Conservation (phyloP, 2,888 invertebrate species). For the Drosophila birchii region DNA sequence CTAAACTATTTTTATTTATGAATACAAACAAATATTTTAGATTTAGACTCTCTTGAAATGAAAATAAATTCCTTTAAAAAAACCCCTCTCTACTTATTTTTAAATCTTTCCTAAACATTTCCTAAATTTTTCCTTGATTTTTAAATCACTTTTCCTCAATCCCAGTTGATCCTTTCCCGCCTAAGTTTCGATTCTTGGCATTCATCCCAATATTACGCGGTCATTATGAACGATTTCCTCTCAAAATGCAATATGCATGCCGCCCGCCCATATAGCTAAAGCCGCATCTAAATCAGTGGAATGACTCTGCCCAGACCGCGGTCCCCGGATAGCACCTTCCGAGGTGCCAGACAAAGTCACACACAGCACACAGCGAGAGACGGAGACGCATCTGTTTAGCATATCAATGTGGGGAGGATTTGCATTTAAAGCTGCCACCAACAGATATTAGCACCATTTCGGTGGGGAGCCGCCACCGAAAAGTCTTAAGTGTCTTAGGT, state of each 20-base stretch:
- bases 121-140: neutral
- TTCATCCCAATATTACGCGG: conserved; percentile 35
- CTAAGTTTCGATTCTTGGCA: conserved; percentile 34
- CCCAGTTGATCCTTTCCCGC: conserved; percentile 5
- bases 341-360: conserved; percentile 52
- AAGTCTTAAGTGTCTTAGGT: conserved; percentile 64
- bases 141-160: conserved; percentile 16
- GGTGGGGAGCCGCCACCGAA: conserved; percentile 47
- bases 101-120: neutral
- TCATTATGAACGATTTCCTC: conserved; percentile 29
- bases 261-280: conserved; percentile 18
- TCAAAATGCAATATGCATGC: conserved; percentile 43
- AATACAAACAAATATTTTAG: too few species aligned
- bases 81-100: neutral
- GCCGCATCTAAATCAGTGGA: conserved; percentile 45
- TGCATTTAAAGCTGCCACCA: conserved; percentile 60
- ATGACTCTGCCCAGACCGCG: neutral
- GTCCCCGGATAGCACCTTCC: conserved; percentile 15
- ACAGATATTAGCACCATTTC: conserved; percentile 64
- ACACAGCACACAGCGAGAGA: conserved; percentile 38
- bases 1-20: too few species aligned
- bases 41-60: neutral
- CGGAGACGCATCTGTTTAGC: conserved; percentile 77
- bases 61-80: neutral
- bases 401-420: conserved; percentile 57